Evolutionary conservation across 2,888 invertebrate genomes (phyloP), one percentile per base, ranked within the genome.

Genomic region (Phlogophora meticulosa): DNA sequence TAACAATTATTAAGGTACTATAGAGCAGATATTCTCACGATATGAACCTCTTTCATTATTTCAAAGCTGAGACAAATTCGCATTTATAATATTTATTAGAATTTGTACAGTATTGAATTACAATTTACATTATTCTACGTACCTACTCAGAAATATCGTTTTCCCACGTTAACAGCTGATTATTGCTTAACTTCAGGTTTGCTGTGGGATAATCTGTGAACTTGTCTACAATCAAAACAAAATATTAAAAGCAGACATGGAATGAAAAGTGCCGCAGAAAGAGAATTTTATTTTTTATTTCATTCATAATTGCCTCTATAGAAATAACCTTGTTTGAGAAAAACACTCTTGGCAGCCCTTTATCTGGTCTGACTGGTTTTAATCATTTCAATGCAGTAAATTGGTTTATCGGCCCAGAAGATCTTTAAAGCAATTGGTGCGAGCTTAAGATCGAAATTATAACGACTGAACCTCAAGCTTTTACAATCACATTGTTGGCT

Each of bases 21-120:
- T 83, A 77, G 60, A 71, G 59, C 62, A 56, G 48, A 65, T 62
- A 52, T 81, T 77, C 66, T 66, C 65, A 66, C 62, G 57, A 46
- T 62, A 55, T 53, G 20, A 22, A 38, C 49, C 65, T 65, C 38
- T 57, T 52, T 52, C 20, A 60, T 51, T 32, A 59, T 42, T 60
- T 40, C 17, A 72, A 52, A 11, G 46, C 43, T 56, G 28, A 51
- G 28, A 64, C 52, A 36, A 60, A 60, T 72, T 60, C 48, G n/a
- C 43, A 43, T 52, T 60, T 45, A 38, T 56, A 51, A 43, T 62
- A 53, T 63, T 58, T 40, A 53, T 49, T n/a, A 36, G n/a, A 58
- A 51, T 58, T 32, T 43, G 32, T 38, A 51, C 17, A 38, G 43
- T 36, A 55, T 72, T 36, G 32, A 7, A 42, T 72, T 63, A 48